Evolutionary conservation across 2,113 vertebrate genomes (phyloP), one percentile per base, ranked within the genome.

Genomic region (Caloenas nicobarica): DNA sequence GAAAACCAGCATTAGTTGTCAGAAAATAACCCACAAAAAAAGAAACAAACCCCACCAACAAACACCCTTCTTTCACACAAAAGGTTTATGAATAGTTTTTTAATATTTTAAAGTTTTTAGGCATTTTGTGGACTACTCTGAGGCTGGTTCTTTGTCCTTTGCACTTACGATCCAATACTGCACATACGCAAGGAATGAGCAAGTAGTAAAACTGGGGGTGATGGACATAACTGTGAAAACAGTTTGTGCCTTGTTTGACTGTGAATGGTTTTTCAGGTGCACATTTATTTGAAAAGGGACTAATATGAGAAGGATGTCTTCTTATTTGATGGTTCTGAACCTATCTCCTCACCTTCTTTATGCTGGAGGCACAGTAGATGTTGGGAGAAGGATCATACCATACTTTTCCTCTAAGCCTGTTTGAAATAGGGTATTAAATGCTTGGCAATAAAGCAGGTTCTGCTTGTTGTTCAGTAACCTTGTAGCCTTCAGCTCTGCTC

Each of bases 361-460:
- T 42, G 90, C 94, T 76, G 3, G 76, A 94, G 90, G 96, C 95
- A 85, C 65, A 48, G 77, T 46, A 65, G 65, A 58, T 24, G 68
- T 76, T 72, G 73, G 57, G 72, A 88, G 80, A 88, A 65, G 83
- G 16, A 46, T 96, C 57, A 36, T 65, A 88, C 78, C 80, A 61
- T 64, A 44, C 88, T 93, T 83, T 68, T 56, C 61, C 88, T 80
- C 65, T 86, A 93, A 91, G 73, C 80, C 86, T 81, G 60, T n/a
- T 95, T 61, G 69, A 93, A 94, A 87, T 65, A 95, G 88, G 91
- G 94, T 94, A 97, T 96, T 96, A 97, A 96, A 90, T 87, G 86
- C 81, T 82, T 64, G 72, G 70, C 95, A 96, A 94, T 97, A 97
- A 97, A 95, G 93, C 69, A 87, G 91, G 28, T 95, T 95, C 83